Base-by-base conservation (phyloP, 1,140 invertebrate genomes). In the Kradibia gibbosae region DNA sequence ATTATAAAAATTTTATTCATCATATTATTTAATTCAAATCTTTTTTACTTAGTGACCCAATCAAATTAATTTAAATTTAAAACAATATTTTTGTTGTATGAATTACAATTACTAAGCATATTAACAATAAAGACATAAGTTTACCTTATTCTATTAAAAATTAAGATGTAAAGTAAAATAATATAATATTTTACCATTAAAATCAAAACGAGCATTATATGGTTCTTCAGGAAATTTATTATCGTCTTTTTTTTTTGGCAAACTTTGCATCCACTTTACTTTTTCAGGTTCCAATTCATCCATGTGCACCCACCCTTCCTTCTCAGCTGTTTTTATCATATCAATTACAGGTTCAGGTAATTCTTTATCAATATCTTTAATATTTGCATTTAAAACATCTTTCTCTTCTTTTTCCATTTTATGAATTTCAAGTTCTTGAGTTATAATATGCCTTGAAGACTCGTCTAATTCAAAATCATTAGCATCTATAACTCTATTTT, bases 241-340 rank as follows among this genome's bases (percentile, higher is more conserved):
- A 81, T 91, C 85, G 22, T 78, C 76, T 34, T 89, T 83, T 80
- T 86, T 86, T 78, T 88, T 67, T 45, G 90, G 85, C 25, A 96
- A 88, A 81, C 95, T 93, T 87, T 94, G 93, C 92, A 97, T 96
- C 97, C 97, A 98, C 84, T 95, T 93, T 7, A 98, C 88, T 89
- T 98, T 98, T 84, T 96, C 95, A 83, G 93, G 92, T 89, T 98
- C 97, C 60, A 97, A 86, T 45, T 93, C 91, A 88, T 96, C 93
- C 93, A 98, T 98, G 87, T 97, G 93, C 0, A 97, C 84, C 95
- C 96, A 98, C 39, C 94, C 94, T 78, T 94, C 93, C 2, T 94
- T 86, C 80, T 93, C 90, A 73, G 93, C 93, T 87, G 93, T 91
- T 62, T 92, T 92, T 17, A 95, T 86, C 48, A 96, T 88, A 83